These are phyloP conservation scores for Agriotes lineatus DNA, from an alignment of 2,888 invertebrate species.

Conservation along the genomic window DNA sequence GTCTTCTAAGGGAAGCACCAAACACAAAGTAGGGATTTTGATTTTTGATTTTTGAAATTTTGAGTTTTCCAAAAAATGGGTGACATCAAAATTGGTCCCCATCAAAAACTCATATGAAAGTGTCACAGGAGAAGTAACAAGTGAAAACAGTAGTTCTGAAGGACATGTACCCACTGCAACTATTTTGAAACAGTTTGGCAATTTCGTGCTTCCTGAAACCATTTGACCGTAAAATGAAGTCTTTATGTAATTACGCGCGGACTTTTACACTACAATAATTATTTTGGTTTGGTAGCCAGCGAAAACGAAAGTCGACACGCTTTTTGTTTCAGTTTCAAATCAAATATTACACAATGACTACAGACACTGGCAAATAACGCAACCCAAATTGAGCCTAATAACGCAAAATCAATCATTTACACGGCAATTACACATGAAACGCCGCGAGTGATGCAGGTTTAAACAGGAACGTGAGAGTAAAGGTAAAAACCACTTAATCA, in stretches of 20 bases:
- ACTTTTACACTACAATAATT: slow-evolving; percentile 10
- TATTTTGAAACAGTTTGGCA: slow-evolving; percentile 6
- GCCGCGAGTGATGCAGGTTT: no score
- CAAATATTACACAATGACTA: slow-evolving; percentile 1
- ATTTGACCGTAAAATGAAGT: slow-evolving; percentile 27
- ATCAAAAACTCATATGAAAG: no score
- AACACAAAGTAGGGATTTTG: neutral
- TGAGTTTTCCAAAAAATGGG: no score
- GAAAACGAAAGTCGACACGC: slow-evolving; percentile 20
- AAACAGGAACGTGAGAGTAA: neutral
- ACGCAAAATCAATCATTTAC: no score
- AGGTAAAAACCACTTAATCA: neutral
- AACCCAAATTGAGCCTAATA: no score
- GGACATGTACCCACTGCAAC: no score
- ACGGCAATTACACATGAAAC: no score
- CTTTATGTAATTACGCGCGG: slow-evolving; percentile 26
- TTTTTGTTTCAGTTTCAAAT: neutral
- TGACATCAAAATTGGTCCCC: no score
- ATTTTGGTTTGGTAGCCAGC: neutral
- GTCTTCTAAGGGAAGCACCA: no score
- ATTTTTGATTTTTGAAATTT: no score
- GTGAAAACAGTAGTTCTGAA: no score
- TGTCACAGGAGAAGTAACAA: neutral
- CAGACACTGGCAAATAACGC: no score
- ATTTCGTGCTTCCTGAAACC: slow-evolving; percentile 29